Evolutionary conservation across 2,888 invertebrate genomes (phyloP), one percentile per base, ranked within the genome.

Genomic region (Stenolophus ochropezus): DNA sequence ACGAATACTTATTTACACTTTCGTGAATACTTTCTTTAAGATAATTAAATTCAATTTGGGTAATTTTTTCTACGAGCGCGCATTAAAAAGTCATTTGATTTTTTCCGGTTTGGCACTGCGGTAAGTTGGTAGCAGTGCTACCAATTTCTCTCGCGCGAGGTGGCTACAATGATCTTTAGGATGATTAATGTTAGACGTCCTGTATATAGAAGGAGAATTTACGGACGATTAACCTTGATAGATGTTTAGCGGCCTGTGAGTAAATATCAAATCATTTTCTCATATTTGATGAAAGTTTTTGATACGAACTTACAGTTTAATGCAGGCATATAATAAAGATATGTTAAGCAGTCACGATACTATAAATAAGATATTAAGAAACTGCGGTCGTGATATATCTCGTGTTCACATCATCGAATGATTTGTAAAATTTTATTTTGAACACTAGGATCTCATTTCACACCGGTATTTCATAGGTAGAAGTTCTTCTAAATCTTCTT

Each of bases 141-240:
- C 51, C 69, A 69, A 42, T 42, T 69, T 69, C 76, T 53, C 76
- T 76, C 51, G 58, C 51, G 20, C 76, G 49, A 11, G 27, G 27
- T 76, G 56, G 42, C 11, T 56, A 58, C 56, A 76, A 76, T 76
- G 33, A 33, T 58, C 16, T 53, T 76, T 56, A 76, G 25, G n/a
- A 76, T 76, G 76, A 76, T 76, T 76, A 76, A 76, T 76, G 58
- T 75, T 76, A 20, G 53, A 4, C 76, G 56, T 76, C 76, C 76
- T 73, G 76, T 33, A 20, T 71, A 47, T 14, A 18, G 11, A 74
- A 53, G 18, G 8, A 23, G 51, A 74, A 53, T 74, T 74, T 53
- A 53, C 51, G 25, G 53, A 23, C 74, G 74, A 74, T 74, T 74
- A 74, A 74, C 73, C 73, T 73, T 61, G 61, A 61, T 61, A 61